phyloP scores from a whole-genome alignment of 2,797 vertebrate genomes.

The Sciaenops ocellatus region DNA sequence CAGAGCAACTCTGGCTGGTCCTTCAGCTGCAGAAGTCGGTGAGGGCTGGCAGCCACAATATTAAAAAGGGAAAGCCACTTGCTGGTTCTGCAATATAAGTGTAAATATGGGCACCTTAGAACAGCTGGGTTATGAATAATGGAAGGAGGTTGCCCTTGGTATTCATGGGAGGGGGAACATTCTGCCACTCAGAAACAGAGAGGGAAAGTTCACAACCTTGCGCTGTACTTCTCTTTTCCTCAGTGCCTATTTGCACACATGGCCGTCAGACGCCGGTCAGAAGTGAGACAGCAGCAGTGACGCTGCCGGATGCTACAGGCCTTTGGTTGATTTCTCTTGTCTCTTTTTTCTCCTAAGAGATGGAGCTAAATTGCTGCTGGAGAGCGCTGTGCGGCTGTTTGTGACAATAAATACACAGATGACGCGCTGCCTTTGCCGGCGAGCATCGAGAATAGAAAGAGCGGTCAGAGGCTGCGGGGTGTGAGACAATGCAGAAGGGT shows the following conservation, averaged over 20 bases:
- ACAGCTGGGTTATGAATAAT: constrained; percentile 87
- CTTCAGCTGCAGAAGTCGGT: constrained; percentile 70
- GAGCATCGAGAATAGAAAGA: constrained; percentile 24
- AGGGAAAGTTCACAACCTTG: constrained; percentile 74
- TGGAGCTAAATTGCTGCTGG: constrained; percentile 44
- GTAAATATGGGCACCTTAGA: constrained; percentile 85
- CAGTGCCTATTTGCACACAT: constrained; percentile 56
- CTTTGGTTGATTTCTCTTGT: constrained; percentile 60
- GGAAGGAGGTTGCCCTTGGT: constrained; percentile 81
- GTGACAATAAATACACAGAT: constrained; percentile 62
- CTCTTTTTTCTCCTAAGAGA: constrained; percentile 51
- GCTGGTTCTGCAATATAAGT: constrained; percentile 85
- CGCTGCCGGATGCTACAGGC: constrained; percentile 46
- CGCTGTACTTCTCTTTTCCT: constrained; percentile 66
- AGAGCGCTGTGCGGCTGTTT: constrained; percentile 46
- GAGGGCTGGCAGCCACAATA: constrained; percentile 74
- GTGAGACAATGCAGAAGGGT: constrained; percentile 29
- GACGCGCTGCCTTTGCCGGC: constrained; percentile 26
- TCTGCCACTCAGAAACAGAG: constrained; percentile 80
- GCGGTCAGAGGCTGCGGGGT: constrained; percentile 31
- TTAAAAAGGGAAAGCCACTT: constrained; percentile 81
- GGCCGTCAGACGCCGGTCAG: constrained; percentile 61
- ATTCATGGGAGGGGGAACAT: constrained; percentile 81
- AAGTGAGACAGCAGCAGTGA: constrained; percentile 48
- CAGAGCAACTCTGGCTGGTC: constrained; percentile 70